Conservation (phyloP, 2,797 vertebrate species). For the Garrulus glandarius region DNA sequence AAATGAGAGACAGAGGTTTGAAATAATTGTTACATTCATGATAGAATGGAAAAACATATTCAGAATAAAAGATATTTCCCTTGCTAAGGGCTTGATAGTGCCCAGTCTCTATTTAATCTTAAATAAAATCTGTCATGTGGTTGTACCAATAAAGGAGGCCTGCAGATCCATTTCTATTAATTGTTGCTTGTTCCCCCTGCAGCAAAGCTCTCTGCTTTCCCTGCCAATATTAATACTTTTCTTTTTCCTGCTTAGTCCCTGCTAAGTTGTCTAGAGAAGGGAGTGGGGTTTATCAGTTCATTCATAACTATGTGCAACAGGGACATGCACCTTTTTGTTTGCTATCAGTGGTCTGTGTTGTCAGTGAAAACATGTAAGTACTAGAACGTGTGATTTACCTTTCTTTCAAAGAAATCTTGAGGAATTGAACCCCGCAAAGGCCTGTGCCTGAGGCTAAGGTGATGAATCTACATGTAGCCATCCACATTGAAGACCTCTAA, state of each 20-base stretch:
- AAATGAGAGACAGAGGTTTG: background rate
- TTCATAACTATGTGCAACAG: background rate
- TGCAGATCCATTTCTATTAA: background rate
- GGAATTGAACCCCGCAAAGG: background rate
- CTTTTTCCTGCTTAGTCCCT: background rate
- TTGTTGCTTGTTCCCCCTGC: background rate
- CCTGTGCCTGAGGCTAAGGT: background rate
- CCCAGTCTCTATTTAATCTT: background rate
- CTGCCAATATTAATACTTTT: background rate
- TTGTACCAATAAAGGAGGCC: background rate
- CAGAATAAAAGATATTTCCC: background rate
- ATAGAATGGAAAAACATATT: background rate
- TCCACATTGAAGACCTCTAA: background rate
- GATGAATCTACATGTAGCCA: background rate
- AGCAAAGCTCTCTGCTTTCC: background rate
- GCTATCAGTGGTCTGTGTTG: rapidly evolving
- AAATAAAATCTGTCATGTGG: background rate
- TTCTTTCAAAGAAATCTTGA: background rate
- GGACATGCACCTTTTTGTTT: background rate
- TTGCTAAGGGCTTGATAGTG: background rate
- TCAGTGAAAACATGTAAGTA: background rate
- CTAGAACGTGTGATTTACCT: background rate
- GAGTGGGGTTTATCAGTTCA: background rate
- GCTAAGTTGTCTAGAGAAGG: background rate
- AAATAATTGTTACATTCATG: background rate